These are phyloP conservation scores for Formica aserva DNA, from an alignment of 2,888 invertebrate genomes.

Conservation along the genomic window DNA sequence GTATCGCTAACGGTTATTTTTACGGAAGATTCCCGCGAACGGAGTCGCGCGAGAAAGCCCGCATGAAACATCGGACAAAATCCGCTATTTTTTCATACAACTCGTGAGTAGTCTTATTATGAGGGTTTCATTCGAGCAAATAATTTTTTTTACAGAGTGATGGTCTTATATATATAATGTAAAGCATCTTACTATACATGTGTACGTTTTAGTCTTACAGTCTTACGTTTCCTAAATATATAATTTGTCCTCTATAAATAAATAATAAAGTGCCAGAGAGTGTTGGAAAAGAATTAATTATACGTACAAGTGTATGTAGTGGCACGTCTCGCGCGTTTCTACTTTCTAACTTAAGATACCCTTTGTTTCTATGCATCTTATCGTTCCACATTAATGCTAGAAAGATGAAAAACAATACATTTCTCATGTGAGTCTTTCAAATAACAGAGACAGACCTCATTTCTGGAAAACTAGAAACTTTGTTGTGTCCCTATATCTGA, in stretches of 20 bases:
- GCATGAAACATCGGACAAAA: constrained; percentile 31
- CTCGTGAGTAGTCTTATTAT: background rate
- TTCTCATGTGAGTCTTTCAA: constrained; percentile 17
- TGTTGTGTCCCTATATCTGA: background rate
- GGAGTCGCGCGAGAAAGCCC: constrained; percentile 31
- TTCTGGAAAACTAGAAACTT: constrained; percentile 2
- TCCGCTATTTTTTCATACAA: constrained; percentile 38
- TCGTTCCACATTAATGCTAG: constrained; percentile 14
- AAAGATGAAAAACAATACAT: constrained; percentile 31
- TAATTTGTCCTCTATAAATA: background rate
- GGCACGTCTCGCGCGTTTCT: constrained; percentile 32
- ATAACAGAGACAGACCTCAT: background rate
- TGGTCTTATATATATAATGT: background rate
- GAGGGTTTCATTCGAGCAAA: background rate
- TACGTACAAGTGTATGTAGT: background rate
- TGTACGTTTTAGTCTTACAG: background rate
- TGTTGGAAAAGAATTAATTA: constrained; percentile 39
- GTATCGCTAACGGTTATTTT: constrained; percentile 51
- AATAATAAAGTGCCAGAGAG: background rate
- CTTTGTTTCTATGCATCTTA: constrained; percentile 34
- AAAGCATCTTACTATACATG: background rate
- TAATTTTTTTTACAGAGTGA: background rate
- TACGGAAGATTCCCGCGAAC: constrained; percentile 44
- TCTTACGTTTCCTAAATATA: constrained; percentile 4
- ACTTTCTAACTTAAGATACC: constrained; percentile 42